Percentiles rank a stretch among this genome's conserved stretches.
phyloP scores from a whole-genome alignment of 2,888 invertebrate genomes.

The Cylloceria caligata region DNA sequence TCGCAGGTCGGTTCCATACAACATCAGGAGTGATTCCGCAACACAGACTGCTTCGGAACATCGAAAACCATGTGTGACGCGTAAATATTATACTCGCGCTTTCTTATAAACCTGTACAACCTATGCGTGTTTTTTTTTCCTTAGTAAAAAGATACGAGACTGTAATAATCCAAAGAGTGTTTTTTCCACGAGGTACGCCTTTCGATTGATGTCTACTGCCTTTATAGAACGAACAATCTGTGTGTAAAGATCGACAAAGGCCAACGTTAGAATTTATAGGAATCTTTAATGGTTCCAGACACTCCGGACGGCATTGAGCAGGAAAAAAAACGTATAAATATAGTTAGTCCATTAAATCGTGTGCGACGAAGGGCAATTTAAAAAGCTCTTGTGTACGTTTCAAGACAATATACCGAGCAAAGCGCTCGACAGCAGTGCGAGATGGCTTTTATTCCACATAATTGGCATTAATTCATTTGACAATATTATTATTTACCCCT shows the following conservation, averaged over 20 bases:
- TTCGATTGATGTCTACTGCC: conserved; percentile 42
- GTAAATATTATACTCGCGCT: not conserved
- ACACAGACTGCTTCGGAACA: too few relatives aligned
- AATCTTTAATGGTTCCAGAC: conserved; percentile 20
- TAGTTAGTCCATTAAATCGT: conserved; percentile 19
- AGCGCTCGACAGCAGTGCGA: conserved; percentile 1
- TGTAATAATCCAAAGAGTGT: conserved; percentile 57
- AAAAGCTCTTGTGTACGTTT: conserved; percentile 6
- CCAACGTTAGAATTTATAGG: conserved; percentile 44
- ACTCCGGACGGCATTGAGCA: conserved; percentile 1
- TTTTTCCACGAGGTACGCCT: conserved; percentile 20
- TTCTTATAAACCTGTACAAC: conserved; percentile 27
- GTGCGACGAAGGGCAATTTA: conserved; percentile 4
- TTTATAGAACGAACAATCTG: conserved; percentile 25
- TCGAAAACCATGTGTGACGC: too few relatives aligned
- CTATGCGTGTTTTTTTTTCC: conserved; percentile 26
- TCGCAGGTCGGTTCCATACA: too few relatives aligned
- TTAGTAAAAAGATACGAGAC: conserved; percentile 51
- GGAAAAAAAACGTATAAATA: not conserved
- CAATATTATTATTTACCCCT: not conserved
- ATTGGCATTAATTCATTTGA: not conserved
- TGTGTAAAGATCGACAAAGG: conserved; percentile 5
- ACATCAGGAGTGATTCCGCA: too few relatives aligned
- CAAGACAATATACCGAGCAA: conserved; percentile 52
- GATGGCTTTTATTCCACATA: not conserved